Percentiles rank a stretch among this genome's conserved stretches.
phyloP scores from a whole-genome alignment of 2,888 invertebrate genomes.

The Drosophila emarginata region DNA sequence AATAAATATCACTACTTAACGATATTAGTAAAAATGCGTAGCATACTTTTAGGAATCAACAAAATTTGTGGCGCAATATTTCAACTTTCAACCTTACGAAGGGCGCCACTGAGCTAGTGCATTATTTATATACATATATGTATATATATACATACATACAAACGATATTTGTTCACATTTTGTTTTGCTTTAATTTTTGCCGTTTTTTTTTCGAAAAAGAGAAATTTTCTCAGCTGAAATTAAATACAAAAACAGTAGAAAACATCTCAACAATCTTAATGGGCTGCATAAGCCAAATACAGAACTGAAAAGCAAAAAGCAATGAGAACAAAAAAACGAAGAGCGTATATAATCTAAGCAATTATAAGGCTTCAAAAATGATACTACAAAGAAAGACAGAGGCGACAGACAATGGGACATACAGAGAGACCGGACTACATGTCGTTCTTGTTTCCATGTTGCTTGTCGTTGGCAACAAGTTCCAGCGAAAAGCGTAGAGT shows the following conservation, averaged over 20 bases:
- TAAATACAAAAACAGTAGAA: constrained; percentile 13
- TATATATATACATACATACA: no score
- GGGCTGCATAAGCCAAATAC: constrained; percentile 67
- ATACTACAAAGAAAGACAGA: constrained; percentile 47
- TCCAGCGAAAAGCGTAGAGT: constrained; percentile 22
- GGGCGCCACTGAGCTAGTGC: no score
- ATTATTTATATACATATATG: no score
- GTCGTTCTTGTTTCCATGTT: constrained; percentile 25
- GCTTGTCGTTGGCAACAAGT: constrained; percentile 32
- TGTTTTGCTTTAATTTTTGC: background rate
- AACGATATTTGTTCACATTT: no score
- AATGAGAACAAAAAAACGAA: background rate
- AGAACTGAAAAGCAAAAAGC: constrained; percentile 46
- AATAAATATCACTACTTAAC: no score
- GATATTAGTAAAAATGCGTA: no score
- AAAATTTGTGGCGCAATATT: no score
- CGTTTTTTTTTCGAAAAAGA: background rate
- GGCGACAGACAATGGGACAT: constrained; percentile 9
- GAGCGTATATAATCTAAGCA: constrained; percentile 51
- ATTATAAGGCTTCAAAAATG: constrained; percentile 65
- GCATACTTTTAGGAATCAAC: no score
- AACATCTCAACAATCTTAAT: constrained; percentile 67
- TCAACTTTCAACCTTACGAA: no score
- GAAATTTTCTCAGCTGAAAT: constrained; percentile 5
- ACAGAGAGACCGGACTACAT: background rate